These are phyloP conservation scores for Sminthopsis crassicaudata DNA, from an alignment of 2,113 vertebrate species.

Conservation along the genomic window DNA sequence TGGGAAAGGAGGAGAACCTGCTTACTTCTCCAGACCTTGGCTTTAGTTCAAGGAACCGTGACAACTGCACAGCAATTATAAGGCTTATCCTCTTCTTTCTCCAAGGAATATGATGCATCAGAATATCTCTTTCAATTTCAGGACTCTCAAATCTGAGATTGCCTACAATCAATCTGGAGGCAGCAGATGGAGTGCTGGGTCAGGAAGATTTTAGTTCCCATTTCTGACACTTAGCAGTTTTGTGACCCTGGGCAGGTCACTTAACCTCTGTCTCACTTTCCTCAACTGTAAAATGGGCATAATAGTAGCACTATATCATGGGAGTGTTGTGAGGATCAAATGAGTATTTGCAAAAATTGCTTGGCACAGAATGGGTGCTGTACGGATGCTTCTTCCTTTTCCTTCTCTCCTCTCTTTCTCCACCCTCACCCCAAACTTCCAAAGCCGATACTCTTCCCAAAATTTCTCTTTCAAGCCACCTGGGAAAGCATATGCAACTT, in stretches of 20 bases:
- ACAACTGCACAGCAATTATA: not conserved
- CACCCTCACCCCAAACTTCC: not conserved
- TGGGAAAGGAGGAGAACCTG: not conserved
- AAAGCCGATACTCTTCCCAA: not conserved
- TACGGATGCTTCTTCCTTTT: not conserved
- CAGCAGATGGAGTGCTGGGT: not conserved
- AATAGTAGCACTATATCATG: not conserved
- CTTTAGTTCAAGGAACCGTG: too few species aligned
- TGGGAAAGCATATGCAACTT: not conserved
- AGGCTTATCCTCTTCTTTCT: not conserved
- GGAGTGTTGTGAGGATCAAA: not conserved
- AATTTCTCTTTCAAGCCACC: not conserved
- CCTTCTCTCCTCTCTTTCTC: not conserved
- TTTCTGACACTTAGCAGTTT: not conserved
- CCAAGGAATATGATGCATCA: not conserved
- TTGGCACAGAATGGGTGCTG: not conserved
- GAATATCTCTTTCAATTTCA: not conserved
- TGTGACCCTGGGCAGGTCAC: not conserved
- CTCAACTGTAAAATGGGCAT: too few species aligned
- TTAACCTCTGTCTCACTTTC: too few species aligned
- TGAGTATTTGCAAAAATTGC: not conserved
- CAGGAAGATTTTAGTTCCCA: not conserved
- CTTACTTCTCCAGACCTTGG: too few species aligned
- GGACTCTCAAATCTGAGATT: not conserved
- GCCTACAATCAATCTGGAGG: not conserved